These are phyloP conservation scores for Neogobius melanostomus DNA, from an alignment of 2,113 vertebrate genomes.

Conservation along the genomic window DNA sequence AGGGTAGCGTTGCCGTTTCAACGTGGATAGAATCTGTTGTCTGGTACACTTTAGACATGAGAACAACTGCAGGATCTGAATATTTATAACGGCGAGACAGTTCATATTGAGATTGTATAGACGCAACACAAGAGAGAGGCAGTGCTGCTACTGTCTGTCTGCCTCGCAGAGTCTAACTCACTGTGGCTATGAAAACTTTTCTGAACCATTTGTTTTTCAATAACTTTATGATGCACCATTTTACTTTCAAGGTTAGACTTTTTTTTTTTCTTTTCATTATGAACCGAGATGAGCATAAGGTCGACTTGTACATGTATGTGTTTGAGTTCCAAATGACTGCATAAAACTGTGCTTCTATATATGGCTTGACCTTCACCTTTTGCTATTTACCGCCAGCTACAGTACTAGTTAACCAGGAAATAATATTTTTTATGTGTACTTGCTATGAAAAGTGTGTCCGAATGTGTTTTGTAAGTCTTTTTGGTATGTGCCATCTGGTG, in stretches of 20 bases:
- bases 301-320: background rate
- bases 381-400: constrained; percentile 34
- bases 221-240: background rate
- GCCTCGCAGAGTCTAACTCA: constrained; percentile 9
- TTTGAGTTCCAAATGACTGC: constrained; percentile 14
- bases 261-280: background rate
- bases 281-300: background rate
- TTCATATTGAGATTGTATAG: constrained; percentile 72
- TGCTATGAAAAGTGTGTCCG: constrained; percentile 12
- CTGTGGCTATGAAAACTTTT: background rate
- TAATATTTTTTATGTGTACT: constrained; percentile 38
- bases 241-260: constrained; percentile 3
- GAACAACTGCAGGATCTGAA: constrained; percentile 82
- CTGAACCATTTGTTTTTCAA: background rate
- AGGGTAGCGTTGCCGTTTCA: constrained; percentile 74
- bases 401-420: constrained; percentile 23
- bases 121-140: constrained; percentile 38
- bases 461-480: constrained; percentile 17
- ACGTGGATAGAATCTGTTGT: constrained; percentile 78
- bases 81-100: constrained; percentile 76
- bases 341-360: constrained; percentile 19
- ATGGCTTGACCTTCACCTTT: constrained; percentile 18
- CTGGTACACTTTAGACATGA: constrained; percentile 77
- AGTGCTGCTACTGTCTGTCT: constrained; percentile 11
- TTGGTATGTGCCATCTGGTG: constrained; percentile 59